These are phyloP conservation scores for Morone chrysops DNA, from an alignment of 2,113 vertebrate genomes.

Conservation along the genomic window DNA sequence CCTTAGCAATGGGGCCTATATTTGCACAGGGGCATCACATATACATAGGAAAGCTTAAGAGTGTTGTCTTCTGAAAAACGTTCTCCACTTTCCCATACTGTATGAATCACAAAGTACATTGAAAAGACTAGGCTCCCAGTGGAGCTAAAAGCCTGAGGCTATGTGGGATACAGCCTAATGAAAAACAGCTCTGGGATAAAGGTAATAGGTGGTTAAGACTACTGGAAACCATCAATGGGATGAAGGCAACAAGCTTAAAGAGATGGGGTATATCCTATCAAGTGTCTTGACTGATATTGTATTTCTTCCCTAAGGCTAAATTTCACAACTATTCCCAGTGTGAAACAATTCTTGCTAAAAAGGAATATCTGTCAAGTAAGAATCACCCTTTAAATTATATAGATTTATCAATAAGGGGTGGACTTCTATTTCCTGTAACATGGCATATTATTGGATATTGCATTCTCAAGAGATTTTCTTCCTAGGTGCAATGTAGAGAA, in stretches of 20 bases:
- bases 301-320: constrained; percentile 39
- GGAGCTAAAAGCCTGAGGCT: constrained; percentile 58
- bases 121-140: constrained; percentile 46
- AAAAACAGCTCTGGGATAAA: constrained; percentile 59
- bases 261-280: background rate
- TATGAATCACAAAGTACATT: constrained; percentile 30
- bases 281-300: constrained; percentile 35
- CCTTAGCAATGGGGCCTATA: background rate
- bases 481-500: background rate
- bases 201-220: constrained; percentile 60
- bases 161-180: constrained; percentile 57
- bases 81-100: constrained; percentile 10
- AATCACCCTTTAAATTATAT: constrained; percentile 18
- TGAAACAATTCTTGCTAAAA: constrained; percentile 8
- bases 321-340: constrained; percentile 29
- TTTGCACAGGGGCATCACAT: constrained; percentile 3
- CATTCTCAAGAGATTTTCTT: background rate
- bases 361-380: constrained; percentile 13
- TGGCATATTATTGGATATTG: background rate
- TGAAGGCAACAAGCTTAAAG: constrained; percentile 42
- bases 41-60: constrained; percentile 27
- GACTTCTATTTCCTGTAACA: background rate
- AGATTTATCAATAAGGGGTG: constrained; percentile 9
- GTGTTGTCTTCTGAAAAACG: constrained; percentile 22
- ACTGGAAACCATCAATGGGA: constrained; percentile 45